Evolutionary conservation across 2,113 vertebrate genomes (phyloP).

Genomic region (Notiomystis cincta): DNA sequence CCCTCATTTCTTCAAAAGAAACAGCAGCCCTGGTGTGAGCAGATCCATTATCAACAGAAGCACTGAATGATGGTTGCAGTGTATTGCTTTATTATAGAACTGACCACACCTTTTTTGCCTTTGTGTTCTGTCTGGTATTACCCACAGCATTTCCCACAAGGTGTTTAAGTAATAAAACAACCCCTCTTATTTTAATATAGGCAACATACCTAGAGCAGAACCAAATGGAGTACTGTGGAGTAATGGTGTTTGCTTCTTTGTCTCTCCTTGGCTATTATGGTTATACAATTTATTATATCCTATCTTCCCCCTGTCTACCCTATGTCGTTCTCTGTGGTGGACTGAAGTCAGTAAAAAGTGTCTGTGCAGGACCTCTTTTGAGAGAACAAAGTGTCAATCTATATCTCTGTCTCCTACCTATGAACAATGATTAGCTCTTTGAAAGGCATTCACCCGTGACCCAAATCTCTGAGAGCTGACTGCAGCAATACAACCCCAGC

Average conservation of each 20-base stretch:
- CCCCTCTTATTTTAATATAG: neutral
- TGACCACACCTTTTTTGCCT: neutral
- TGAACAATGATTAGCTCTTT: neutral
- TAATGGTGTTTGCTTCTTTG: neutral
- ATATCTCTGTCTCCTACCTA: neutral
- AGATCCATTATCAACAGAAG: neutral
- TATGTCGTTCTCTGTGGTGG: neutral
- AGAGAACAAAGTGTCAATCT: neutral
- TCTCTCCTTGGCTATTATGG: neutral
- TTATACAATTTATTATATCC: neutral
- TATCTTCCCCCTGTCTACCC: neutral
- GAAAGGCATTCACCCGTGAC: constrained; percentile 13
- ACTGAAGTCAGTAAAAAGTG: constrained; percentile 11
- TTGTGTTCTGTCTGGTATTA: neutral
- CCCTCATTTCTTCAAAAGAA: neutral
- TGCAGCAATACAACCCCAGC: neutral
- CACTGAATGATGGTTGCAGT: accelerated
- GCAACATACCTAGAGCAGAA: neutral
- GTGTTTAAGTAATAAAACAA: neutral
- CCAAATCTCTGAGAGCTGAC: neutral
- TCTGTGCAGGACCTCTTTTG: neutral
- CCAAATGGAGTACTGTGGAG: neutral
- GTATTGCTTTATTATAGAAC: neutral
- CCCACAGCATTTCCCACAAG: neutral
- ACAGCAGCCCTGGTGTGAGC: neutral